Evolutionary conservation across 2,888 invertebrate species (phyloP).

Genomic region (Perdita meconis): DNA sequence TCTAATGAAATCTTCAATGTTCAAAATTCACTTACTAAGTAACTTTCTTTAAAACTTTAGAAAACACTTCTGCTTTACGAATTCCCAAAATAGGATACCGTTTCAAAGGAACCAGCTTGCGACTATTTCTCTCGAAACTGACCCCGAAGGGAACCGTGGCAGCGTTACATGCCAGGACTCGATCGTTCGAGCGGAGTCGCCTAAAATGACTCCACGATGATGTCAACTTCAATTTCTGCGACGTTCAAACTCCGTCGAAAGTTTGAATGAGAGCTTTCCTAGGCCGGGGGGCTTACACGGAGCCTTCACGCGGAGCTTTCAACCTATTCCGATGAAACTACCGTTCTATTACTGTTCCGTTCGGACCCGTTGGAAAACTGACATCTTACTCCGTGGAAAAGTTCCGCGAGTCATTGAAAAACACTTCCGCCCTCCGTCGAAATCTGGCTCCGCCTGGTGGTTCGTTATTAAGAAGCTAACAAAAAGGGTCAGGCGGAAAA

Average conservation of each 20-base stretch:
- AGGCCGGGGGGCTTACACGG: conserved; percentile 52
- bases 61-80: no score
- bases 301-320: conserved; percentile 65
- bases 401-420: conserved; percentile 65
- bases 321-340: conserved; percentile 65
- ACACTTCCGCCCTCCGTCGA: conserved; percentile 46
- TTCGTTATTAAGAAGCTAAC: conserved; percentile 51
- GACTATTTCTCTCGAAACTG: conserved; percentile 17
- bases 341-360: conserved; percentile 70
- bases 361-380: conserved; percentile 59
- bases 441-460: conserved; percentile 31
- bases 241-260: conserved; percentile 62
- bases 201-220: conserved; percentile 65
- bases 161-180: conserved; percentile 37
- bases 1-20: no score
- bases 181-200: conserved; percentile 42
- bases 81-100: background rate
- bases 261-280: conserved; percentile 65
- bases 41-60: no score
- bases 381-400: conserved; percentile 59
- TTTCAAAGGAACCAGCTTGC: conserved; percentile 20
- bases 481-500: background rate
- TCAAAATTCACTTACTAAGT: no score
- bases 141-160: conserved; percentile 16
- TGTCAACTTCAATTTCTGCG: conserved; percentile 68